These are phyloP conservation scores for Meandrina meandrites DNA, from an alignment of 92 coral and sea anemone species.

Conservation along the genomic window DNA sequence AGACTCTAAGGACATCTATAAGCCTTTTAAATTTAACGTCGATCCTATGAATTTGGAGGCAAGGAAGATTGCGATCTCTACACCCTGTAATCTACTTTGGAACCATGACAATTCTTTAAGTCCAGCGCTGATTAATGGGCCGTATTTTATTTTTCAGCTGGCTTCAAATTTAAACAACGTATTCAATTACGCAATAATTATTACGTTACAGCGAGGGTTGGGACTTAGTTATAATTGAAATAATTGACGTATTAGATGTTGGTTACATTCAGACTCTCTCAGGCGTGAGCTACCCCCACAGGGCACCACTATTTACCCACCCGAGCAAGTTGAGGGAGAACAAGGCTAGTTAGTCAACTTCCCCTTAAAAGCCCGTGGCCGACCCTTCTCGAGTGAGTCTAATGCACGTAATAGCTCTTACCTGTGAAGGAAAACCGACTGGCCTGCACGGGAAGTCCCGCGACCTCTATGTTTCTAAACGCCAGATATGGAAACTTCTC, in stretches of 20 bases:
- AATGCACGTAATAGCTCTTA: neutral
- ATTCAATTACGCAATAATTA: neutral
- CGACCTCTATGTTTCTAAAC: slow-evolving; percentile 22
- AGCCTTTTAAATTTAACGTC: neutral
- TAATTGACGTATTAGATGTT: too few species aligned
- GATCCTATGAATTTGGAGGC: neutral
- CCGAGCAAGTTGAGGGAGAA: neutral
- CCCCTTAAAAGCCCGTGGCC: too few species aligned
- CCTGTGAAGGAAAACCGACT: slow-evolving; percentile 56
- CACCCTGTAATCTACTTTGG: neutral
- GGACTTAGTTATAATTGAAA: neutral
- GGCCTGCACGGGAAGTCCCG: slow-evolving; percentile 52
- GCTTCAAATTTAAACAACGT: neutral
- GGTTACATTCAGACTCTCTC: neutral
- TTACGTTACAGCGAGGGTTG: too few species aligned
- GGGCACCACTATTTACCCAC: neutral
- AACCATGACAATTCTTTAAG: neutral
- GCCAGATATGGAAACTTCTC: slow-evolving; percentile 37
- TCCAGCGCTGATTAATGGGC: neutral
- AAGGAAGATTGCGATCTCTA: neutral
- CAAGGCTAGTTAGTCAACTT: neutral
- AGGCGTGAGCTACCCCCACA: neutral
- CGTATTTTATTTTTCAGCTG: neutral
- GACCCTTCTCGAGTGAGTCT: too few species aligned
- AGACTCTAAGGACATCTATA: neutral